These are phyloP conservation scores for Hassar affinis DNA, from an alignment of 2,113 vertebrate genomes.

Conservation along the genomic window DNA sequence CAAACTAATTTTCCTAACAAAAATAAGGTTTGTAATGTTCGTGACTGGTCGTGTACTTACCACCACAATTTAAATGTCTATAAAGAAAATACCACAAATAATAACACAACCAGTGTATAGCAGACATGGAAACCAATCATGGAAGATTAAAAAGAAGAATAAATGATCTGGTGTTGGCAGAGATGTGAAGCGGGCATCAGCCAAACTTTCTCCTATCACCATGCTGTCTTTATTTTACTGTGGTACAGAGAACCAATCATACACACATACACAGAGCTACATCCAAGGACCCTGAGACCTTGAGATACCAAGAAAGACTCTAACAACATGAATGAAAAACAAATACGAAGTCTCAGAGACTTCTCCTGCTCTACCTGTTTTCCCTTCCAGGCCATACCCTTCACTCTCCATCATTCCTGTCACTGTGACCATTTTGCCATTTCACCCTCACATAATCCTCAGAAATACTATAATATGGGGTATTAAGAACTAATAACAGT, in stretches of 20 bases:
- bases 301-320: neutral
- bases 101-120: neutral
- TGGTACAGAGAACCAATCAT: neutral
- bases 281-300: neutral
- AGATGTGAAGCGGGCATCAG: neutral
- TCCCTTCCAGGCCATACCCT: neutral
- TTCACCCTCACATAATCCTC: neutral
- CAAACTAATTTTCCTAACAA: too few relatives aligned
- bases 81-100: neutral
- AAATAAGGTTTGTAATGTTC: too few relatives aligned
- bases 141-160: neutral
- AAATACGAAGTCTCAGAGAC: neutral
- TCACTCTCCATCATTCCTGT: constrained; percentile 8
- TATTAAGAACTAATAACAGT: neutral
- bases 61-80: neutral
- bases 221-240: neutral
- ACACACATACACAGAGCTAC: neutral
- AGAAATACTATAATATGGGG: neutral
- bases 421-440: neutral
- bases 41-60: neutral
- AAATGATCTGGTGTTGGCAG: neutral
- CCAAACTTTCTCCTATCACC: neutral
- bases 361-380: neutral
- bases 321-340: neutral
- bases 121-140: neutral